Conservation (phyloP, 35 echinoderm and acorn worm genomes). For the Heliocidaris erythrogramma region DNA sequence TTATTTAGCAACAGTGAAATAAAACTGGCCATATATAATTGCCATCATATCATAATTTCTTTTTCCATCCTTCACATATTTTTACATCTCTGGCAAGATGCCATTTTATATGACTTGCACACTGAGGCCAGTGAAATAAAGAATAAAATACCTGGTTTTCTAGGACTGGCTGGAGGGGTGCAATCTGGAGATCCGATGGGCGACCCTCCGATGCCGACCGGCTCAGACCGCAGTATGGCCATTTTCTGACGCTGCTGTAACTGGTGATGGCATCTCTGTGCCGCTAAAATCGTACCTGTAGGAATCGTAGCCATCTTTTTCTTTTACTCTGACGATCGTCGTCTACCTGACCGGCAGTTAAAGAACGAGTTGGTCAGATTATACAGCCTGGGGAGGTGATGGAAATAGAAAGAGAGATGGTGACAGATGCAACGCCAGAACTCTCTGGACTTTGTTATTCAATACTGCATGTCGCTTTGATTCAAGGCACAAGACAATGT, state of each 20-base stretch:
- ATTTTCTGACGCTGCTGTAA: not conserved
- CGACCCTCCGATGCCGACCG: not conserved
- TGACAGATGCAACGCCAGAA: not conserved
- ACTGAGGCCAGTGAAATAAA: not conserved
- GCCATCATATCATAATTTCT: not conserved
- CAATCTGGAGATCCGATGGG: not conserved
- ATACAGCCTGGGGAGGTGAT: not conserved
- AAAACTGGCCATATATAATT: not conserved
- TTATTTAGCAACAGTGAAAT: not conserved
- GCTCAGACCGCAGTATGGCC: not conserved
- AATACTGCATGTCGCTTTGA: not conserved
- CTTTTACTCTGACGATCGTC: not conserved
- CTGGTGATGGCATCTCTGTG: not conserved
- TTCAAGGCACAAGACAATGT: not conserved
- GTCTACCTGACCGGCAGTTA: not conserved
- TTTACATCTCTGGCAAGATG: not conserved
- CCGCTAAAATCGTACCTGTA: not conserved
- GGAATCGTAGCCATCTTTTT: slow-evolving; percentile 20
- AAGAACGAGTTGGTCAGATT: not conserved
- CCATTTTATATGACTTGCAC: not conserved
- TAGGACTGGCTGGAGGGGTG: slow-evolving; percentile 27
- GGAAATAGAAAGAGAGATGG: not conserved
- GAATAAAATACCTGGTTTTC: not conserved
- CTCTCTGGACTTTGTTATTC: not conserved
- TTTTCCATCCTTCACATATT: not conserved